phyloP scores from a whole-genome alignment of 2,797 vertebrate species.

The Lagorchestes hirsutus region DNA sequence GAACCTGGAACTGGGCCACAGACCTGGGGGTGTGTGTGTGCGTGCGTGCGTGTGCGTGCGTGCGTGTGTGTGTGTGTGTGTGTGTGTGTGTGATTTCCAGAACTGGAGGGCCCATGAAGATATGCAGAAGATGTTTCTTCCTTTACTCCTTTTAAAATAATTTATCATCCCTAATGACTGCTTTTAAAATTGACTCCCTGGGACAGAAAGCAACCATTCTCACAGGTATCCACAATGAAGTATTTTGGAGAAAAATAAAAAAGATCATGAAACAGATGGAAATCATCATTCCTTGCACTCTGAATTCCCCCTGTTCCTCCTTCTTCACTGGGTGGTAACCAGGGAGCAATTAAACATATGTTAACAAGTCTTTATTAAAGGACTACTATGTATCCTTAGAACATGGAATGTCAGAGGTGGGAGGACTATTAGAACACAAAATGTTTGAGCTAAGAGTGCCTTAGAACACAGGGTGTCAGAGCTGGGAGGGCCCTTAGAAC shows the following conservation, averaged over 20 bases:
- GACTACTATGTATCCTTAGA: background rate
- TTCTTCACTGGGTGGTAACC: background rate
- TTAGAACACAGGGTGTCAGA: no score
- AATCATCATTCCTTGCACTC: background rate
- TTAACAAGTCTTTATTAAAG: background rate
- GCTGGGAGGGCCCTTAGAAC: no score
- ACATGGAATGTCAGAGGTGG: background rate
- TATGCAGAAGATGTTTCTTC: constrained; percentile 21
- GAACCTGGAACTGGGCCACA: background rate
- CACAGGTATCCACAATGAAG: background rate
- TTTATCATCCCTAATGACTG: constrained; percentile 43
- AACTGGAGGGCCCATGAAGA: background rate
- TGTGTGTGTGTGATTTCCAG: background rate
- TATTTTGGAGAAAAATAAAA: background rate
- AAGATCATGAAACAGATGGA: constrained; percentile 23
- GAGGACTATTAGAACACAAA: background rate
- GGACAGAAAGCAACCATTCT: background rate
- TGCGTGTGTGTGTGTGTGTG: no score
- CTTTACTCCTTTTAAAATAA: constrained; percentile 47
- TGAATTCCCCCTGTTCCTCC: background rate
- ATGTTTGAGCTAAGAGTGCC: no score
- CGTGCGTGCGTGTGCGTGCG: no score
- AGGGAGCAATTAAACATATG: background rate
- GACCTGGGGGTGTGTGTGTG: background rate
- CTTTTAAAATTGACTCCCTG: constrained; percentile 5